These are phyloP conservation scores for Delphinapterus leucas DNA, from an alignment of 2,113 vertebrate genomes.

Conservation along the genomic window DNA sequence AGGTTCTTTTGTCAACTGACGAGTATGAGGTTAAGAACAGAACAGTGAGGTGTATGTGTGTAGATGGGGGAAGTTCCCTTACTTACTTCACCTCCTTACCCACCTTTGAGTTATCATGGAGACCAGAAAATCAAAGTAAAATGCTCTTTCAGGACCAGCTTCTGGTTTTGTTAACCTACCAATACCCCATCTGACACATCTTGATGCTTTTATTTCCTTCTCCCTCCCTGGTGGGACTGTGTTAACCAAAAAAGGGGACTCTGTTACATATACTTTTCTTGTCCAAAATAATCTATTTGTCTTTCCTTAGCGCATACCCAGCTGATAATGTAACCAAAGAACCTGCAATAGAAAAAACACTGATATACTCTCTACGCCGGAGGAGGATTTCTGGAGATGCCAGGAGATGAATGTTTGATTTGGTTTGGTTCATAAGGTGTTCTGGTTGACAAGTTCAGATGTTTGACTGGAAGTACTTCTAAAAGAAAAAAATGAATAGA, in stretches of 20 bases:
- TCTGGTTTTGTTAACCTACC: neutral
- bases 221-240: neutral
- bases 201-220: neutral
- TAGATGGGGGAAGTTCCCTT: neutral
- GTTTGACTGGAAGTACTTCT: neutral
- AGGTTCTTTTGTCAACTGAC: neutral
- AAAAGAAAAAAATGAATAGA: neutral
- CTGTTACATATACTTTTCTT: neutral
- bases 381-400: neutral
- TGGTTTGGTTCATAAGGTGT: neutral
- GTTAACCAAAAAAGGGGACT: neutral
- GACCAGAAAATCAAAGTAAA: neutral
- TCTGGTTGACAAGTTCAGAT: neutral
- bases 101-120: neutral
- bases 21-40: neutral
- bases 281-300: neutral
- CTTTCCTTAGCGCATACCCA: neutral
- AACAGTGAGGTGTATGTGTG: neutral
- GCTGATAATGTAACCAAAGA: neutral
- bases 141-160: neutral
- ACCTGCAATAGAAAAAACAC: neutral
- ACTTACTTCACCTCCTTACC: neutral
- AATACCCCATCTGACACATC: neutral
- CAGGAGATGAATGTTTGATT: neutral
- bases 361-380: neutral